These are phyloP conservation scores for Epirrhoe alternata DNA, from an alignment of 2,888 invertebrate genomes.

Conservation along the genomic window DNA sequence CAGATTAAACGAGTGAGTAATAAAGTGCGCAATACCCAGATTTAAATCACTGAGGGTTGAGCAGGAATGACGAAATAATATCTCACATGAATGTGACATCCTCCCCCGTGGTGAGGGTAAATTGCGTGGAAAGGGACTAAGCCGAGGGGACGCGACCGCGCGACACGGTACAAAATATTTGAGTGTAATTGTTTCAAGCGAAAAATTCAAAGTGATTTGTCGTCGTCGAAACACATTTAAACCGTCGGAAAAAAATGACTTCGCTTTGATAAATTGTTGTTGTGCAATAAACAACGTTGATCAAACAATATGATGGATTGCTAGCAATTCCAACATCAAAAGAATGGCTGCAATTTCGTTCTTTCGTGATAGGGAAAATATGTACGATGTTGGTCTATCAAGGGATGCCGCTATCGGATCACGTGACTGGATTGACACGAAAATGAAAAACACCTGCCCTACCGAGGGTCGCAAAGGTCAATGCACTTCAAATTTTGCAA, in stretches of 20 bases:
- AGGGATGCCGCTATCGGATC: constrained; percentile 44
- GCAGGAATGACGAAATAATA: constrained; percentile 67
- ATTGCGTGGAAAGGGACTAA: constrained; percentile 61
- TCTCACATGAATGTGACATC: constrained; percentile 62
- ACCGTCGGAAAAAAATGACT: constrained; percentile 30
- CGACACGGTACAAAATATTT: constrained; percentile 48
- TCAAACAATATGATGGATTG: constrained; percentile 40
- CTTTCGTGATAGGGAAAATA: constrained; percentile 24
- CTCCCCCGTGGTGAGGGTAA: constrained; percentile 61
- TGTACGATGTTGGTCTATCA: constrained; percentile 35
- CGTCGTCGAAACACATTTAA: constrained; percentile 38
- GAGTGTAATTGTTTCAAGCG: constrained; percentile 45
- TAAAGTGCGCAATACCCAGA: constrained; percentile 68
- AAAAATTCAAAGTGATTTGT: constrained; percentile 44
- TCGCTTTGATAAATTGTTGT: constrained; percentile 35
- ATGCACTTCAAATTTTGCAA: constrained; percentile 36
- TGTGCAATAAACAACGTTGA: constrained; percentile 32
- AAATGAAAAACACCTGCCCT: constrained; percentile 46
- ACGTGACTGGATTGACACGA: constrained; percentile 57
- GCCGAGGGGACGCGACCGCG: constrained; percentile 48
- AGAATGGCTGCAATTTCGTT: constrained; percentile 29
- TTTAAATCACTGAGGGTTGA: constrained; percentile 62
- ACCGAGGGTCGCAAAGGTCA: constrained; percentile 43
- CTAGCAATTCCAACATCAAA: constrained; percentile 23
- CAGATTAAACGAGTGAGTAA: constrained; percentile 58